Evolutionary conservation across 2,797 vertebrate species (phyloP).

Genomic region (Rhynchonycteris naso): DNA sequence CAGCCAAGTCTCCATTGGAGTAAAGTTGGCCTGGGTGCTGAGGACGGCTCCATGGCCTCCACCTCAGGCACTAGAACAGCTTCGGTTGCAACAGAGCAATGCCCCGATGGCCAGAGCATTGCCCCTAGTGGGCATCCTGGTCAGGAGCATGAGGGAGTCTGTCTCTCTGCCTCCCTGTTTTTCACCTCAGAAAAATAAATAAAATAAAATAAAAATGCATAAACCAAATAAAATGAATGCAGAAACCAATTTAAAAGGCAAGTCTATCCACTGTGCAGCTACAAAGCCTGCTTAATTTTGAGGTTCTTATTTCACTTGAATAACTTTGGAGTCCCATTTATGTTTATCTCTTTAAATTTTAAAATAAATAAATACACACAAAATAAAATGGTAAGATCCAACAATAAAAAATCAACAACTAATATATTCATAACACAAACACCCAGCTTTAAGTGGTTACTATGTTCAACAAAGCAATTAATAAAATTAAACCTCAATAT

Average conservation of each 20-base stretch:
- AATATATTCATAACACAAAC: not conserved
- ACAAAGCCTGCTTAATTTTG: conserved; percentile 19
- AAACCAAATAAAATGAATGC: too few relatives aligned
- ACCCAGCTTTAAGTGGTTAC: not conserved
- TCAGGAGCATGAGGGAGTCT: too few relatives aligned
- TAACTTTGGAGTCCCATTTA: not conserved
- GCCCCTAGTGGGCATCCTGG: too few relatives aligned
- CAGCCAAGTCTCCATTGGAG: too few relatives aligned
- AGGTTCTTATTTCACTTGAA: not conserved
- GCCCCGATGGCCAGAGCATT: too few relatives aligned
- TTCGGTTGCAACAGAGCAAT: too few relatives aligned
- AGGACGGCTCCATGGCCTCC: too few relatives aligned
- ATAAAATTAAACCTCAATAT: not conserved
- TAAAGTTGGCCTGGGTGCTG: too few relatives aligned
- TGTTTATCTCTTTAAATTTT: not conserved
- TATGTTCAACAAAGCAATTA: not conserved
- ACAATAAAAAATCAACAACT: not conserved
- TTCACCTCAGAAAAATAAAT: too few relatives aligned
- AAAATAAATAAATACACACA: not conserved
- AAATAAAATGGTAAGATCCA: not conserved
- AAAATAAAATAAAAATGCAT: too few relatives aligned
- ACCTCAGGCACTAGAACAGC: too few relatives aligned
- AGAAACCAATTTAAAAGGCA: not conserved
- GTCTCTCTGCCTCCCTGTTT: too few relatives aligned
- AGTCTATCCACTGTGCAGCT: not conserved